phyloP scores from a whole-genome alignment of 2,113 vertebrate species.

The Rhabdomys dilectus region DNA sequence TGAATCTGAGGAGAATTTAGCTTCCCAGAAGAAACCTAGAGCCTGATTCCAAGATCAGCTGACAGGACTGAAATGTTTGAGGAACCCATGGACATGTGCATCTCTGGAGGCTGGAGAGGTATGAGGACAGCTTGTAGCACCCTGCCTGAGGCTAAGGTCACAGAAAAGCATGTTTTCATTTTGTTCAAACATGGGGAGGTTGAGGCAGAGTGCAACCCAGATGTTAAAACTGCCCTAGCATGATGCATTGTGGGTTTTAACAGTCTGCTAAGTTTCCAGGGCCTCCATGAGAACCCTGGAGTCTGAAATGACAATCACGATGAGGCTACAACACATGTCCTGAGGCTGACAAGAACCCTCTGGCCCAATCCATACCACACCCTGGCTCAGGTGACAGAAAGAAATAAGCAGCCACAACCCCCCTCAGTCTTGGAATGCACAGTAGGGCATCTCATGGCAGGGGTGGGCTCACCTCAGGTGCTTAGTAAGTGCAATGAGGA shows the following conservation, averaged over 20 bases:
- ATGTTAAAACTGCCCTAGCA: not conserved
- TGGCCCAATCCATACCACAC: not conserved
- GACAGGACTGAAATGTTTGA: not conserved
- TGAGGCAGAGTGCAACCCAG: not conserved
- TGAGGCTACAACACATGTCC: not conserved
- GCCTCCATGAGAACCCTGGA: not conserved
- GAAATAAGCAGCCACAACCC: not conserved
- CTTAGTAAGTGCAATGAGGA: constrained; percentile 85
- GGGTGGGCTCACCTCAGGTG: constrained; percentile 89
- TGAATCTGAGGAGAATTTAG: not conserved
- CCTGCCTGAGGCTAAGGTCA: not conserved
- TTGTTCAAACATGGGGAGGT: not conserved
- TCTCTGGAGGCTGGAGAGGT: not conserved
- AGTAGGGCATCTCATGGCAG: accelerated
- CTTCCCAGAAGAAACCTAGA: not conserved
- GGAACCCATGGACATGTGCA: not conserved
- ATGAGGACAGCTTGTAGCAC: not conserved
- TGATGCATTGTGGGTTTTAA: accelerated
- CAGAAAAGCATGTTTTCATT: not conserved
- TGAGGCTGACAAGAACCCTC: not conserved
- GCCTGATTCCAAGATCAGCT: not conserved
- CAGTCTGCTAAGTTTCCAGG: not conserved
- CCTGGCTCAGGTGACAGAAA: not conserved
- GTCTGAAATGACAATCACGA: not conserved
- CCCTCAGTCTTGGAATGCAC: accelerated